Base-by-base conservation (phyloP, 2,888 invertebrate genomes). In the Ariolimax columbianus region DNA sequence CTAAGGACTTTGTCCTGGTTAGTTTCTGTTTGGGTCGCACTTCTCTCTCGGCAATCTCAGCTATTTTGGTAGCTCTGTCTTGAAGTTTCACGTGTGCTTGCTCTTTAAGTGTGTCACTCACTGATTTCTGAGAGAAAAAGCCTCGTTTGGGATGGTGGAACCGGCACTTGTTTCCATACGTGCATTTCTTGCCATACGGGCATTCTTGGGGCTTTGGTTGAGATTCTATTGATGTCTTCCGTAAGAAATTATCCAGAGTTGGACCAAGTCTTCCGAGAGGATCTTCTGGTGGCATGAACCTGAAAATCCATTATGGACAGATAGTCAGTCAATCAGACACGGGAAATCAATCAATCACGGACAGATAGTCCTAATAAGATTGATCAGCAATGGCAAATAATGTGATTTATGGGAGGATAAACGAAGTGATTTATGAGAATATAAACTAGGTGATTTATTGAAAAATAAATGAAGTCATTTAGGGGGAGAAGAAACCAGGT, bases 151-250 rank as follows among this genome's bases (percentile, higher is more conserved):
- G 98, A 94, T 98, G 98, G 90, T 97, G 97, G 93, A 97, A 99
- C 95, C 98, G 98, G 94, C 98, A 99, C 94, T 99, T 99, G 94
- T 97, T 98, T 0, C 99, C 99, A 93, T 98, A 99, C 0, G 99
- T 99, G 94, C 98, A 99, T 94, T 98, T 98, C 92, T 97, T 97
- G 1, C 97, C 98, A 94, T 99, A 99, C 0, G 98, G 98, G 94
- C 98, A 99, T 0, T 96, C 96, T 26, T 96, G 96, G 3, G 96
- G 96, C 11, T 96, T 96, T 90, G 96, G 96, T 55, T 93, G 93
- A 0, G 90, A 90, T 14, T 84, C 73, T n/a, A 55, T 3, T 0
- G 92, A 91, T 59, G 90, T 91, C 84, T 93, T 94, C 14, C 91
- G 87, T 26, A 97, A 94, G 91, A 97, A 97, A 68, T 95, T 93